Evolutionary conservation across 2,888 invertebrate genomes (phyloP), one percentile per base, ranked within the genome.

Genomic region (Fragum sueziense): DNA sequence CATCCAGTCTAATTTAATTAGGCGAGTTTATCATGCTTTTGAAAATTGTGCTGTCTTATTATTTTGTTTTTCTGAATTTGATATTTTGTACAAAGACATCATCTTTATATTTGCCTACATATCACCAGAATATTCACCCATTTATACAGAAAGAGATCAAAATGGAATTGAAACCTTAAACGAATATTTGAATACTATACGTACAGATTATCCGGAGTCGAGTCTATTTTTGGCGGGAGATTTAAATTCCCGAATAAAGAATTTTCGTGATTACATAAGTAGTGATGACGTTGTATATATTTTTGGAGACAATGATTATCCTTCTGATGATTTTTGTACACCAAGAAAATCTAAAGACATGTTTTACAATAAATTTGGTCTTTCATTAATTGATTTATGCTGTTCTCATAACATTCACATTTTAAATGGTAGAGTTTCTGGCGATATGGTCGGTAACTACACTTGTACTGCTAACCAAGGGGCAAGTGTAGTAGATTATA

Each of bases 201-300:
- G 2, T 31, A 20, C 7, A 2, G 33, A 31, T 6, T 33, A 62
- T 27, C 62, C 33, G 14, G 20, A 31, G 14, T 14, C 27, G 2
- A 7, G 11, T 31, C 4, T 62, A 29, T 62, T 62, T 62, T 62
- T 62, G 33, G 62, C 72, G 22, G 72, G 62, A 31, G 72, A 62
- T 51, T 22, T 61, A 22, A 72, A 72, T 33, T 41, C 41, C 22
- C 22, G 61, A 25, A n/a, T n/a, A n/a, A n/a, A n/a, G n/a, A n/a
- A n/a, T n/a, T n/a, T n/a, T n/a, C n/a, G n/a, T n/a, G n/a, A n/a
- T n/a, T n/a, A n/a, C n/a, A n/a, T n/a, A n/a, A n/a, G n/a, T n/a
- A n/a, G n/a, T n/a, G n/a, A n/a, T n/a, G n/a, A n/a, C n/a, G n/a
- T n/a, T 20, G n/a, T 37, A 11, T 72, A 57, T 57, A 57, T 57